Base-by-base conservation (phyloP, 2,888 invertebrate genomes). In the Alloscopus bannaensis region DNA sequence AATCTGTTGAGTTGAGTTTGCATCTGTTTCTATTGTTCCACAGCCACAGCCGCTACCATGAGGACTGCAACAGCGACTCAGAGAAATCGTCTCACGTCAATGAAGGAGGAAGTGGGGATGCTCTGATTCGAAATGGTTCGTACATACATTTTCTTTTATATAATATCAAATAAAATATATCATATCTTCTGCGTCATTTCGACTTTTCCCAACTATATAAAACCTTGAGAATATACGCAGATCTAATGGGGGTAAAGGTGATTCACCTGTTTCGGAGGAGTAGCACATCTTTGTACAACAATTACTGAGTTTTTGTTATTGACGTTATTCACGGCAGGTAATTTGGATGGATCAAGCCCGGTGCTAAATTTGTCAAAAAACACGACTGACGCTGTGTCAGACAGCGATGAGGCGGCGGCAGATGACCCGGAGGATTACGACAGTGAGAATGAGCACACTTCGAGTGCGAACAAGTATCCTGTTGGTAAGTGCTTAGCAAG, bases 291-390 rank as follows among this genome's bases (percentile, higher is more conserved):
- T n/a, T n/a, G n/a, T n/a, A n/a, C n/a, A n/a, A 22, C 4, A 55
- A 55, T 8, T 22, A 55, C 24, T 55, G 24, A 55, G 3, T 22
- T 3, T 55, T 8, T 64, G 40, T 64, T 60, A 20, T 70, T 57
- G 29, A 40, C 28, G 42, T 6, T 18, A 16, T 28, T 72, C 59
- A 26, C n/a, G 90, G 86, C 90, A 94, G 94, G 93, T 86, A 95
- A 95, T 81, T 94, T 95, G 84, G 94, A 94, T 87, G 94, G 94
- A 71, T 95, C 95, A 90, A 96, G 96, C 92, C 96, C 96, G 82
- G 95, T 96, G 85, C 90, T 96, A 87, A 96, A 96, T 90, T 91
- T 97, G 78, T 96, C 96, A 71, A 96, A 96, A 90, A 95, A 94
- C 75, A 95, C 91, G 72, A 91, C 91, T 45, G 85, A 86, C 65